Percentiles rank a stretch among this genome's conserved stretches.
Evolutionary conservation across 2,888 invertebrate species (phyloP).

Genomic region (Andrena praecox): DNA sequence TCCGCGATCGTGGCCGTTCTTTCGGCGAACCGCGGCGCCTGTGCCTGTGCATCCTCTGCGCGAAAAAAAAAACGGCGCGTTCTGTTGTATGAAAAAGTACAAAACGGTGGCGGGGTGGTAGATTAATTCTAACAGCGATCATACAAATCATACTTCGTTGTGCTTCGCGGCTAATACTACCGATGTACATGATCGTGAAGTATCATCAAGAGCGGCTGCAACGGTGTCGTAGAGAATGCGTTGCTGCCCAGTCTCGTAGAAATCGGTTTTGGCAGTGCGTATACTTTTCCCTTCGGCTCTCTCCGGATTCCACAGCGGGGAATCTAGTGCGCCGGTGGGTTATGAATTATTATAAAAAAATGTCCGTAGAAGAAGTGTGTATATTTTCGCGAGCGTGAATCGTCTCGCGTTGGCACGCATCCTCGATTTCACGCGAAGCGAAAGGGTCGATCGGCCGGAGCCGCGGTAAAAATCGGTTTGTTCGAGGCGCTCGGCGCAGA

Average conservation of each 20-base stretch:
- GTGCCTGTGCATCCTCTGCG: neutral
- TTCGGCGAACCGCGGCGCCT: neutral
- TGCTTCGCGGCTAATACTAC: constrained; percentile 21
- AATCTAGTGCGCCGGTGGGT: neutral
- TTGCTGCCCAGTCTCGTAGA: constrained; percentile 27
- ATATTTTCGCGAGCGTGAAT: neutral
- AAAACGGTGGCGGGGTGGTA: constrained; percentile 13
- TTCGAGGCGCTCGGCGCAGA: neutral
- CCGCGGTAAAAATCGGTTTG: neutral
- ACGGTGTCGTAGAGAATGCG: neutral
- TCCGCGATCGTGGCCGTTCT: neutral
- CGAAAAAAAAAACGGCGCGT: constrained; percentile 19
- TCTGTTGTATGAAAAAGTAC: constrained; percentile 44
- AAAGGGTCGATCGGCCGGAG: neutral
- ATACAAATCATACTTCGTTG: constrained; percentile 50
- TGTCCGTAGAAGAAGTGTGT: neutral
- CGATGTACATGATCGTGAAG: constrained; percentile 13
- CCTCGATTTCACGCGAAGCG: neutral
- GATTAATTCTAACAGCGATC: neutral
- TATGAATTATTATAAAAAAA: neutral
- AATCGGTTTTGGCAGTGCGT: constrained; percentile 56
- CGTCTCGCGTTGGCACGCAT: neutral
- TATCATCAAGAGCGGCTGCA: constrained; percentile 8
- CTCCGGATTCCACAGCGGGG: neutral
- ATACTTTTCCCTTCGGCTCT: constrained; percentile 15